Base-by-base conservation (phyloP, 92 coral and sea anemone species). In the Actinostola sp. region DNA sequence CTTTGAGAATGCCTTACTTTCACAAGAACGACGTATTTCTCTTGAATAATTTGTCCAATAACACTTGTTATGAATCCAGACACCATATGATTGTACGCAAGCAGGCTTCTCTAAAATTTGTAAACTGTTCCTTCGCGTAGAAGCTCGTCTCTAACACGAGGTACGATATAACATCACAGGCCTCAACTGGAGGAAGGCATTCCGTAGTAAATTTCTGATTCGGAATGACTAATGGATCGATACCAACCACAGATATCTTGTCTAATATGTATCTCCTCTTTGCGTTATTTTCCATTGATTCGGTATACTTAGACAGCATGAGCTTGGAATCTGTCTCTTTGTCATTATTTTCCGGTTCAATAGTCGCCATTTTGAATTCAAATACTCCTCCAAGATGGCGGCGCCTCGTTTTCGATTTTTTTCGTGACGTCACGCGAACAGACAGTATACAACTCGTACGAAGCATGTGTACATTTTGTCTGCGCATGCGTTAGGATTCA, bases 71-170 rank as follows among this genome's bases (percentile, higher is more conserved):
- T 64, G 58, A 83, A 83, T 15, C 88, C 89, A 13, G 89, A 83
- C n/a, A 83, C 75, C 85, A 64, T 57, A 32, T 81, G 86, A 51
- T 81, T 73, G 74, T 78, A 84, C 19, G 81, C 89, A 72, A 63
- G 61, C 48, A 84, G 44, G 49, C 80, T 79, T 49, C 59, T n/a
- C n/a, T 74, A 21, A 58, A 79, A 34, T 24, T 33, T 36, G 49
- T 68, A 24, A 68, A 68, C 33, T 68, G 74, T 11, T 68, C 61
- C 15, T 68, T 68, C 3, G 74, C 50, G 60, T 74, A 74, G 34
- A 25, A 62, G 35, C 80, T 74, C 16, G 80, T 74, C 52, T 74
- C 83, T 3, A 80, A 70, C 67, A 74, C 89, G 39, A 85, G 71
- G 67, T 72, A 85, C 15, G 76, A 54, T 29, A 79, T 52, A 21